Conservation (phyloP, 2,888 invertebrate genomes). For the Terebella lapidaria region DNA sequence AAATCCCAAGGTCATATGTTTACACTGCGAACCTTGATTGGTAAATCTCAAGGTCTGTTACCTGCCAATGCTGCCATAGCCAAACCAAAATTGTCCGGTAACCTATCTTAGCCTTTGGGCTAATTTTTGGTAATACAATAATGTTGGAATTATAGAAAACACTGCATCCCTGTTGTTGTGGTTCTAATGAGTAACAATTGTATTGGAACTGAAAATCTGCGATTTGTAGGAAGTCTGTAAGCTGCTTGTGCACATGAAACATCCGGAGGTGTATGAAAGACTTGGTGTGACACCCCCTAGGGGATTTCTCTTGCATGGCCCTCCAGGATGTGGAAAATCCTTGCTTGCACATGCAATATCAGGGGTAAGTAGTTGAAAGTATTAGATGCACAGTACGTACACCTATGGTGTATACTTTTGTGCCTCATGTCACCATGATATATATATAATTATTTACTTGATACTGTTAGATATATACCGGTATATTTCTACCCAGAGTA, state of each 20-base stretch:
- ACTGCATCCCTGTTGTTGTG: neutral
- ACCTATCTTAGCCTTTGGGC: no score
- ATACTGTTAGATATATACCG: no score
- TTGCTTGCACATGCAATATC: conserved; percentile 56
- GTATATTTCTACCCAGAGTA: neutral
- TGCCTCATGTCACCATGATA: no score
- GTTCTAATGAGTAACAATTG: neutral
- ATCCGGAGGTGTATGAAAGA: conserved; percentile 80
- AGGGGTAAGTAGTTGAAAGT: conserved; percentile 44
- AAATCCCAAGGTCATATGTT: no score
- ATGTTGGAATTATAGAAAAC: neutral
- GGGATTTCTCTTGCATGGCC: conserved; percentile 89
- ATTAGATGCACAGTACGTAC: neutral
- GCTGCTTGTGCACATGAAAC: conserved; percentile 6
- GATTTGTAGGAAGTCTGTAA: conserved; percentile 1
- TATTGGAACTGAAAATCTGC: neutral
- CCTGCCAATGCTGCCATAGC: no score
- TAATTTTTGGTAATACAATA: no score
- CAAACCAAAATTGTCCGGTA: no score
- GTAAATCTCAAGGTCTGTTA: no score
- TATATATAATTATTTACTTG: neutral
- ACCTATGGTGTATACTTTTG: neutral
- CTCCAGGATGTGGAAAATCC: conserved; percentile 83
- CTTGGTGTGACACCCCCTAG: conserved; percentile 82
- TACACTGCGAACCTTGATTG: no score